Conservation (phyloP, 2,888 invertebrate species). For the Synanthedon andrenaeformis region DNA sequence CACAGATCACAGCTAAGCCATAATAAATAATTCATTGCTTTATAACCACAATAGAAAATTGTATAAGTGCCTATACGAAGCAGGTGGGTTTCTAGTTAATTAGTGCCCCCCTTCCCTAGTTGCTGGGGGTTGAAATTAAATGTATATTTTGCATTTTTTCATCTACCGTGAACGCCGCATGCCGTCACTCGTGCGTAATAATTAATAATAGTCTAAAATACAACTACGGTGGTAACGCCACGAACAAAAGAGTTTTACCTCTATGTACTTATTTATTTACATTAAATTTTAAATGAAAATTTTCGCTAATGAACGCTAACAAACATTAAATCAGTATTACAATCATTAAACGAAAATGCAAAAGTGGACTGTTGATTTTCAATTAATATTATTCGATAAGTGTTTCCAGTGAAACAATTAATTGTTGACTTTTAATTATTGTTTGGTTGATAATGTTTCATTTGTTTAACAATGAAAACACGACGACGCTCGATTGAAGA, state of each 20-base stretch:
- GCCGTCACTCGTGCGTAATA: slow-evolving; percentile 36
- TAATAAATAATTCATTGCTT: no score
- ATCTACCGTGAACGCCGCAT: slow-evolving; percentile 29
- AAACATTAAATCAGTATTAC: no score
- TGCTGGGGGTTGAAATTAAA: slow-evolving; percentile 50
- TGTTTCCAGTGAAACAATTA: no score
- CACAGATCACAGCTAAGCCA: slow-evolving; percentile 23
- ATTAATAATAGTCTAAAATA: slow-evolving; percentile 45
- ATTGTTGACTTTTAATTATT: no score
- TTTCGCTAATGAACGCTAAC: not conserved
- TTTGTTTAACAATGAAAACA: no score
- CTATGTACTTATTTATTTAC: not conserved
- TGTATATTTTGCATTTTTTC: slow-evolving; percentile 62
- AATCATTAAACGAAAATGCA: no score
- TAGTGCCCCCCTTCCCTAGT: slow-evolving; percentile 31
- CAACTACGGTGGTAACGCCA: slow-evolving; percentile 18
- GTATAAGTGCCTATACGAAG: slow-evolving; percentile 7
- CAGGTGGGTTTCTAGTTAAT: slow-evolving; percentile 63
- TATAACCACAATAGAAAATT: no score
- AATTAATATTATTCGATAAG: no score
- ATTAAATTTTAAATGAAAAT: not conserved
- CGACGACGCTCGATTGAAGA: no score
- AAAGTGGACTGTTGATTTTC: no score
- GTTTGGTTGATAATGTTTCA: no score
- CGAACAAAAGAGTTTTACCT: slow-evolving; percentile 16